Conservation (phyloP, 2,113 vertebrate genomes). For the Euleptes europaea region DNA sequence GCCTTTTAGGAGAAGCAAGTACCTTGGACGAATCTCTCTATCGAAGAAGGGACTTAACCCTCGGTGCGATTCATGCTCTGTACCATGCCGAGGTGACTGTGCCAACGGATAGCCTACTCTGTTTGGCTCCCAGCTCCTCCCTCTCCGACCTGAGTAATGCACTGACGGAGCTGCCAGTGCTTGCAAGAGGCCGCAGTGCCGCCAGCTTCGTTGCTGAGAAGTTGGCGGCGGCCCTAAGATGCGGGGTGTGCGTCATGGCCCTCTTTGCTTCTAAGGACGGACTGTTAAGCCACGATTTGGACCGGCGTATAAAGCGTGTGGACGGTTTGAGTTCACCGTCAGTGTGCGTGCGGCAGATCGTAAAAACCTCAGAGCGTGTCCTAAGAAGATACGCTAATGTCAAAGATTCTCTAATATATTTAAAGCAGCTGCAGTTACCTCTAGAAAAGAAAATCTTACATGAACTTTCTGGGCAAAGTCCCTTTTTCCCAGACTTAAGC, state of each 20-base stretch:
- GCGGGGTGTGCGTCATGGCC: conserved; percentile 60
- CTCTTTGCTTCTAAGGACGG: conserved; percentile 55
- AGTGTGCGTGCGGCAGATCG: conserved; percentile 18
- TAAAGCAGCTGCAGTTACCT: conserved; percentile 22
- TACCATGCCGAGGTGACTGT: conserved; percentile 1
- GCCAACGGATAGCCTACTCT: neutral
- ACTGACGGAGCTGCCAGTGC: conserved; percentile 46
- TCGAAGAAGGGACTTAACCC: conserved; percentile 49
- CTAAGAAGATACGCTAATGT: neutral
- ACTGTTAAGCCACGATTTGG: conserved; percentile 37
- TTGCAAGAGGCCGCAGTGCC: fast-evolving
- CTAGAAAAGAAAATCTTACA: conserved; percentile 57
- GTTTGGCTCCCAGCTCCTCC: conserved; percentile 23
- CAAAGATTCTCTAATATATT: neutral
- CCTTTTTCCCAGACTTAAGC: conserved; percentile 59
- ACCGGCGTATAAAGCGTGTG: conserved; percentile 60
- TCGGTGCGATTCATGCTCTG: conserved; percentile 48
- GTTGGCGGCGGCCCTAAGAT: conserved; percentile 39
- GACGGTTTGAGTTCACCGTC: conserved; percentile 59
- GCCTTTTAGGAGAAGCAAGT: neutral
- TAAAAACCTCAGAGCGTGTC: conserved; percentile 48
- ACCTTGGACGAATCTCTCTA: conserved; percentile 5
- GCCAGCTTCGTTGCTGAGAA: conserved; percentile 38
- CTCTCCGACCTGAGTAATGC: conserved; percentile 35
- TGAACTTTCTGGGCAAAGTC: conserved; percentile 52